Base-by-base conservation (phyloP, 2,797 vertebrate species). In the Rhinella marina region DNA sequence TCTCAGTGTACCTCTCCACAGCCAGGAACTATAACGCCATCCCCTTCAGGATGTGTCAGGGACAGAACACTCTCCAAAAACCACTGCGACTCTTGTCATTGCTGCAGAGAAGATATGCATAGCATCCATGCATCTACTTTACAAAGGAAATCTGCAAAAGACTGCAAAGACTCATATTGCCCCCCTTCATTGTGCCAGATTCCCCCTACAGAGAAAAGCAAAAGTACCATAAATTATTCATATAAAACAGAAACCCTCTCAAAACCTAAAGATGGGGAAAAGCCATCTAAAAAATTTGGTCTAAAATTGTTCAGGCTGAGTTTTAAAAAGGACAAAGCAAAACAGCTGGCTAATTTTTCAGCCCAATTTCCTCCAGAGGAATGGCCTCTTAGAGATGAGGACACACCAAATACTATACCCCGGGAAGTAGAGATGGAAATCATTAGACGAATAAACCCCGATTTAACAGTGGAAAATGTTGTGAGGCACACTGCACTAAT, bases 361-460 rank as follows among this genome's bases (percentile, higher is more conserved):
- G 98, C 97, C 84, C 98, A 99, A 92, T 99, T 99, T 88, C 98
- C 98, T 70, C 98, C 98, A 0, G 97, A 98, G 91, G 98, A 99
- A 92, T 99, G 98, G 98, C 98, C 98, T 0, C 95, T 99, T 56
- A 94, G 97, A 2, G 98, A 99, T 0, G 98, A 99, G 91, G 98
- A 99, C 91, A 96, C 93, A 0, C 97, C 98, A 32, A 97, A 95
- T 56, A 96, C 97, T 82, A 96, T 99, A 91, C 97, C 98, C 0
- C 95, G 97, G 82, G 96, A 98, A 1, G 96, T 99, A 79, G 98
- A 99, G 91, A 98, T 99, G 97, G 98, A 99, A 87, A 98, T 99
- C 89, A 99, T 99, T 85, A 95, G 97, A 86, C 96, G 98, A 48
- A 99, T 99, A 90, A 99, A 99, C 94, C 98, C 98, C 1, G 98